Conservation (phyloP, 2,113 vertebrate species). For the Hymenochirus boettgeri region DNA sequence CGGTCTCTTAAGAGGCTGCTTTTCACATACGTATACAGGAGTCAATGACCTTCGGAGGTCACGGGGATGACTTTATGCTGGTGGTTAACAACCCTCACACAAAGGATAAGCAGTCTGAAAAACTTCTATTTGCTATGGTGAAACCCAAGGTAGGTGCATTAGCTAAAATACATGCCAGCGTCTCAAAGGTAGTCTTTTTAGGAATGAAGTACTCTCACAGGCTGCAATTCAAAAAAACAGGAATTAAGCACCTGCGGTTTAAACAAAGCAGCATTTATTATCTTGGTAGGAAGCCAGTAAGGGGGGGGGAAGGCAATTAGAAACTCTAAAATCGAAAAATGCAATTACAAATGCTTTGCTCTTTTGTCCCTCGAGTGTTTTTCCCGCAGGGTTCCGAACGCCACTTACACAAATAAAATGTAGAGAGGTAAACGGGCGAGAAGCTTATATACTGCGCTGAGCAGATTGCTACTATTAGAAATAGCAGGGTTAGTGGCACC, state of each 20-base stretch:
- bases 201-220: conserved; percentile 25
- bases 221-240: conserved; percentile 41
- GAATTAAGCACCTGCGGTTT: conserved; percentile 43
- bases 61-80: conserved; percentile 90
- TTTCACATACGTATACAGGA: conserved; percentile 76
- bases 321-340: conserved; percentile 17
- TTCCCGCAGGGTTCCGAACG: not conserved
- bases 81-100: conserved; percentile 66
- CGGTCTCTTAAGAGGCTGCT: conserved; percentile 71
- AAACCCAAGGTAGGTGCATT: conserved; percentile 78
- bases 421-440: not conserved
- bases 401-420: conserved; percentile 37
- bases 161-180: conserved; percentile 32
- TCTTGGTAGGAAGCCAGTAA: conserved; percentile 23
- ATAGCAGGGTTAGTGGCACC: conserved; percentile 11
- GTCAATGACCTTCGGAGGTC: conserved; percentile 87
- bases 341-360: conserved; percentile 25
- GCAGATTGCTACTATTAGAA: conserved; percentile 31
- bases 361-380: conserved; percentile 36
- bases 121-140: conserved; percentile 84
- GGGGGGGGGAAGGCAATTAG: conserved; percentile 26
- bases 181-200: conserved; percentile 23
- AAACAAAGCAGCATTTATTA: conserved; percentile 28
- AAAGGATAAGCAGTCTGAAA: conserved; percentile 82
- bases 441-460: conserved; percentile 23